Evolutionary conservation across 2,797 vertebrate genomes (phyloP).

Genomic region (Gouania willdenowi): DNA sequence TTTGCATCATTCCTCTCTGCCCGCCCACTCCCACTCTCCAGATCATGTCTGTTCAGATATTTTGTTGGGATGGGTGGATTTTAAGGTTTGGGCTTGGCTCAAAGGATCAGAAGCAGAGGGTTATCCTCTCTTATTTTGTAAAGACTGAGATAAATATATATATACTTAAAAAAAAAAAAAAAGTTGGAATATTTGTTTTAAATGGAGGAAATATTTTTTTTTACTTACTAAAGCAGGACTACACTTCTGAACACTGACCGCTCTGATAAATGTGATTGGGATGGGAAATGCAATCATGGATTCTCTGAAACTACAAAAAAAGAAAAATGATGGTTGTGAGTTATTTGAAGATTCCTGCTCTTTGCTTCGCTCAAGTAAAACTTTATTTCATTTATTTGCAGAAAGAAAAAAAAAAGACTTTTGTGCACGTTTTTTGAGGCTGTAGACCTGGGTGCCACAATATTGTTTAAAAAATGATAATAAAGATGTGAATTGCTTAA

Average conservation of each 20-base stretch:
- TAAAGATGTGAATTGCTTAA: conserved; percentile 77
- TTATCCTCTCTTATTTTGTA: conserved; percentile 69
- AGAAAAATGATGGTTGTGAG: conserved; percentile 61
- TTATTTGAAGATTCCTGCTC: conserved; percentile 76
- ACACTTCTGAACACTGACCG: conserved; percentile 62
- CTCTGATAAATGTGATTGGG: conserved; percentile 58
- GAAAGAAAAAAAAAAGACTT: conserved; percentile 53
- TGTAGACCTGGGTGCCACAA: conserved; percentile 77
- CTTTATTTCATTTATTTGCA: conserved; percentile 74
- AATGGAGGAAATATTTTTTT: conserved; percentile 75
- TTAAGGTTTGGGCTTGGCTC: conserved; percentile 40
- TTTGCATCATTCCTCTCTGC: conserved; percentile 62
- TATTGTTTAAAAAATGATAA: conserved; percentile 74
- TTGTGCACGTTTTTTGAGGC: conserved; percentile 79
- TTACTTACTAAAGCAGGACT: conserved; percentile 68
- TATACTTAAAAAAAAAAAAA: conserved; percentile 48
- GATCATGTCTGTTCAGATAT: conserved; percentile 59
- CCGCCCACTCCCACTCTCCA: conserved; percentile 31
- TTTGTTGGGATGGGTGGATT: conserved; percentile 60
- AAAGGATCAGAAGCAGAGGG: conserved; percentile 57
- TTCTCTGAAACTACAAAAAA: conserved; percentile 65
- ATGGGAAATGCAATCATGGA: conserved; percentile 54
- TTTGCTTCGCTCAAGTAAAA: conserved; percentile 72
- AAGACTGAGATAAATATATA: conserved; percentile 76
- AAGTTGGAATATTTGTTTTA: conserved; percentile 77